A percentile compares a stretch with the other conserved stretches of the same genome.
phyloP scores from a whole-genome alignment of 2,113 vertebrate genomes.

The Sylvietta virens region DNA sequence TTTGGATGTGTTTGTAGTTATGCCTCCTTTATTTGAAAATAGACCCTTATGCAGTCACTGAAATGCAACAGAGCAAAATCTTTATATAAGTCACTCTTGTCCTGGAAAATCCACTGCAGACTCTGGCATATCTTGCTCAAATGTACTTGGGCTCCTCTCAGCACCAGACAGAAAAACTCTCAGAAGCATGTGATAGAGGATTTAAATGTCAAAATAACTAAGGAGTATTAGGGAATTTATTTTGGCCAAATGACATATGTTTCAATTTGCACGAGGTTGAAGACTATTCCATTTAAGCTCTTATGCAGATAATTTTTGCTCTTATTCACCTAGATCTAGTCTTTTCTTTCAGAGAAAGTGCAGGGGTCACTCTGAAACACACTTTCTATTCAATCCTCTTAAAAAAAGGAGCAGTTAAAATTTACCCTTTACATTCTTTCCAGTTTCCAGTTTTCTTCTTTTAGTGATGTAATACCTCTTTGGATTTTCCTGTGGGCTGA shows the following conservation, averaged over 20 bases:
- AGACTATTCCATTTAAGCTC: slow-evolving; percentile 6
- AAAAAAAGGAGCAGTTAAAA: not conserved
- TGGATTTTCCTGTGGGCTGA: slow-evolving; percentile 14
- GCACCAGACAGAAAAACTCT: not conserved
- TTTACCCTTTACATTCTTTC: not conserved
- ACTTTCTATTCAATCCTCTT: not conserved
- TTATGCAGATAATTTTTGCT: slow-evolving; percentile 1
- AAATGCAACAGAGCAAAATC: not conserved
- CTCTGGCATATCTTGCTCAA: not conserved
- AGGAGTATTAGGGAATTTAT: slow-evolving; percentile 56
- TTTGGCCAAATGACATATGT: slow-evolving; percentile 40
- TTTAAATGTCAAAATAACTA: slow-evolving; percentile 50
- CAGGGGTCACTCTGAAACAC: not conserved
- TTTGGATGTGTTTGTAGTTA: not conserved
- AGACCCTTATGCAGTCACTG: not conserved
- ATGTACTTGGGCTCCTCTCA: not conserved
- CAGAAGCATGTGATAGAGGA: not conserved
- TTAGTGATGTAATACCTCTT: not conserved
- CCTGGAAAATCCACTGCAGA: not conserved
- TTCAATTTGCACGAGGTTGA: slow-evolving; percentile 37
- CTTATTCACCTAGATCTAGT: not conserved
- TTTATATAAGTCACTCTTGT: not conserved
- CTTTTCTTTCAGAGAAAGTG: not conserved
- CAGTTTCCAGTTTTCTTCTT: not conserved
- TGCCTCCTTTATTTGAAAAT: not conserved